Conservation (phyloP, 2,113 vertebrate genomes). For the Cyprinodon tularosa region DNA sequence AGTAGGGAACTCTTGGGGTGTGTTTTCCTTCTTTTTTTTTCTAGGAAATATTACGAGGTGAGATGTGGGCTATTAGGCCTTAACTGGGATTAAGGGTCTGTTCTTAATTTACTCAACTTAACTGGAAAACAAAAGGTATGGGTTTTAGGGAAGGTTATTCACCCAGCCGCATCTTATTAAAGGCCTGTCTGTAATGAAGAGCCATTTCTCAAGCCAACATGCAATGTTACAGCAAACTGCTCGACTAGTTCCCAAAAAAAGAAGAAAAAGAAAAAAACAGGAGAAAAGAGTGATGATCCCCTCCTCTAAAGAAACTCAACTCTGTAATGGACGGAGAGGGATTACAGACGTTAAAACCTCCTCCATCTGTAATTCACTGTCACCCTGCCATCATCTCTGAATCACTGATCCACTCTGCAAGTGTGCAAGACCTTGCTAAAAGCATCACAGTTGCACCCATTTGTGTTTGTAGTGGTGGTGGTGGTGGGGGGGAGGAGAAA, state of each 20-base stretch:
- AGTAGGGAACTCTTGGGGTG: conserved; percentile 55
- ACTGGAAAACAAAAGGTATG: conserved; percentile 46
- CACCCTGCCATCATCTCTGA: conserved; percentile 78
- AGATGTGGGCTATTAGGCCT: conserved; percentile 59
- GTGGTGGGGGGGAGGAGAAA: background rate
- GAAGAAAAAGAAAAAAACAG: conserved; percentile 57
- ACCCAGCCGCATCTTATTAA: conserved; percentile 58
- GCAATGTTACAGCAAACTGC: conserved; percentile 72
- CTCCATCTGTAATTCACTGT: conserved; percentile 79
- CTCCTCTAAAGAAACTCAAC: conserved; percentile 75
- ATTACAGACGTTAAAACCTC: conserved; percentile 78
- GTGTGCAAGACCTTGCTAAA: conserved; percentile 77
- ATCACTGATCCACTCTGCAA: conserved; percentile 80
- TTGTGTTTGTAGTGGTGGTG: conserved; percentile 69
- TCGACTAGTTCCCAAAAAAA: conserved; percentile 58
- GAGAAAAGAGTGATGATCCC: conserved; percentile 75
- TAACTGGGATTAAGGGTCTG: conserved; percentile 61
- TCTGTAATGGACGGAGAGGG: conserved; percentile 75
- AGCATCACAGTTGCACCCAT: conserved; percentile 74
- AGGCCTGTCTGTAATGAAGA: conserved; percentile 55
- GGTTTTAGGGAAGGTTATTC: conserved; percentile 32
- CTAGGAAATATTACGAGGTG: conserved; percentile 70
- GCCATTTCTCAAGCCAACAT: conserved; percentile 63
- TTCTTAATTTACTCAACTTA: conserved; percentile 55
- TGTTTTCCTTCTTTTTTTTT: conserved; percentile 32